Base-by-base conservation (phyloP, 2,888 invertebrate species). In the Clistopyga incitator region DNA sequence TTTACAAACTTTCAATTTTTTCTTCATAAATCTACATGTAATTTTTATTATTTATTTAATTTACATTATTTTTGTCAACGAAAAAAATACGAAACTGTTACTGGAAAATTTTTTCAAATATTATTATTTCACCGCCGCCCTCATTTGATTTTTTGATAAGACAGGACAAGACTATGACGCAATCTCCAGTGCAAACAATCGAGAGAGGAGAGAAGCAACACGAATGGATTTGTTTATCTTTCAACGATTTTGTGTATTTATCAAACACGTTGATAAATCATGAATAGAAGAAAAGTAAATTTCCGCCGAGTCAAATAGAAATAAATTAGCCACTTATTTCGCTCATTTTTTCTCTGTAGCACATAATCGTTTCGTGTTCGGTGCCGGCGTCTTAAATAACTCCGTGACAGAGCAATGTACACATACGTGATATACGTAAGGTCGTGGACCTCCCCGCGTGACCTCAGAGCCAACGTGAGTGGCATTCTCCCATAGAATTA, bases 371-470 rank as follows among this genome's bases (percentile, higher is more conserved):
- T 3, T 42, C 11, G 42, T 11, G 42, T 11, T 15, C 18, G 29
- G 23, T 10, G 20, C 13, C 10, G 18, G 6, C 38, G n/a, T 61
- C 42, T 42, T 18, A 42, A 64, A 64, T 42, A 29, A 38, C 59
- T 29, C n/a, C 2, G n/a, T n/a, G 34, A 61, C 34, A 34, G 34
- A 61, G 34, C 29, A 13, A 34, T 15, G 34, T 15, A 61, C n/a
- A 34, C 2, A 15, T 20, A 54, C 38, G 34, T 54, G 6, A 8
- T 8, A 34, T 61, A 29, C 20, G 18, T 61, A 34, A 61, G 61
- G 74, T 74, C 61, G 61, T 61, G 61, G 61, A 74, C 50, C 74
- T 74, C 56, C 34, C 13, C 47, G 10, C 2, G 47, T 74, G 74
- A 11, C 74, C 74, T 74, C 59, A 20, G 25, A 18, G 18, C 29